phyloP scores from a whole-genome alignment of 2,888 invertebrate species.

The Volucella inflata region DNA sequence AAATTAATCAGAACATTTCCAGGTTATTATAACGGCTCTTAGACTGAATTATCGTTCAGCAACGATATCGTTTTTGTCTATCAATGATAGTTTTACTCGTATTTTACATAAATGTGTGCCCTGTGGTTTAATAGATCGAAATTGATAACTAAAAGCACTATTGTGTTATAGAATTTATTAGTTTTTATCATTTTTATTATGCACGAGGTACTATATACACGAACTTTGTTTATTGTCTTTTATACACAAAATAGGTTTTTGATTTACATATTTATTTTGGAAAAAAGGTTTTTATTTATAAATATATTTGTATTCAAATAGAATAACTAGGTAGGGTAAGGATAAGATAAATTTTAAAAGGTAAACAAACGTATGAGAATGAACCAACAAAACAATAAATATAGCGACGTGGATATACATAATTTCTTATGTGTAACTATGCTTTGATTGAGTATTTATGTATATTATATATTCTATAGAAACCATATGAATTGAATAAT shows the following conservation, averaged over 20 bases:
- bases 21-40: too few relatives aligned
- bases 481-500: conserved; percentile 59
- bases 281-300: conserved; percentile 25
- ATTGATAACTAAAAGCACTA: conserved; percentile 52
- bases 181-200: conserved; percentile 44
- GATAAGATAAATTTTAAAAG: conserved; percentile 10
- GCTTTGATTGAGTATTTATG: conserved; percentile 60
- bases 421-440: conserved; percentile 42
- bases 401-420: conserved; percentile 23
- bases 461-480: conserved; percentile 23
- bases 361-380: conserved; percentile 14
- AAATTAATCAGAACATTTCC: too few relatives aligned
- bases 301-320: conserved; percentile 53
- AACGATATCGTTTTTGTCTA: background rate
- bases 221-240: conserved; percentile 66
- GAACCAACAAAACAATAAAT: conserved; percentile 10
- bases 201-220: conserved; percentile 56
- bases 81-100: too few relatives aligned
- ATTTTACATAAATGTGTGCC: too few relatives aligned
- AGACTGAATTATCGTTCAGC: too few relatives aligned
- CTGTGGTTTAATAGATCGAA: conserved; percentile 7
- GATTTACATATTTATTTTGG: conserved; percentile 16
- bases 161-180: conserved; percentile 54
- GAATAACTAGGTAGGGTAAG: conserved; percentile 48
- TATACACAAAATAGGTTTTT: conserved; percentile 54